A percentile compares a stretch with the other conserved stretches of the same genome.
phyloP scores from a whole-genome alignment of 2,113 vertebrate genomes.

The Mus pahari region DNA sequence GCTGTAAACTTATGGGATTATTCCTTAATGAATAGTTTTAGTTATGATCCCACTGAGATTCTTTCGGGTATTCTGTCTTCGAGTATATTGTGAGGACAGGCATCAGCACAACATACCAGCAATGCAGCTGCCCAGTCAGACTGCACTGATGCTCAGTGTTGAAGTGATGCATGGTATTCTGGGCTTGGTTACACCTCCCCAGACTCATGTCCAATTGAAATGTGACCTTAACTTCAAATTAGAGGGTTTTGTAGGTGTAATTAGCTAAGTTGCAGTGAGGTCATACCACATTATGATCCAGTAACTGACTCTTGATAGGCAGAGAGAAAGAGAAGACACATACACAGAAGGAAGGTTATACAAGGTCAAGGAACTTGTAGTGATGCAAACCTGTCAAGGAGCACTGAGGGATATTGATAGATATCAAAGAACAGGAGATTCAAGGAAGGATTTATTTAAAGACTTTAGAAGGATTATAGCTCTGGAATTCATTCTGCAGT shows the following conservation, averaged over 20 bases:
- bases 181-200: not conserved
- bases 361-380: not conserved
- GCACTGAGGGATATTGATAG: not conserved
- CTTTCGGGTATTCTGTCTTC: not conserved
- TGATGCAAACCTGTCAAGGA: not conserved
- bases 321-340: not conserved
- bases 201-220: not conserved
- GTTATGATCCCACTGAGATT: not conserved
- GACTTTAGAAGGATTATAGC: not conserved
- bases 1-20: not conserved
- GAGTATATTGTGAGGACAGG: not conserved
- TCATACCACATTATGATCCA: not conserved
- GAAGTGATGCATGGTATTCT: not conserved
- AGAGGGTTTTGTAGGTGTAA: not conserved
- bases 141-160: not conserved
- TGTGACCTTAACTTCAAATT: conserved; percentile 27
- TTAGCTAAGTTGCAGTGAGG: not conserved
- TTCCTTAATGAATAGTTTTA: not conserved
- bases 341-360: not conserved
- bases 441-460: not conserved
- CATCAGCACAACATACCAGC: not conserved
- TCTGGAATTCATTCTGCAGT: not conserved
- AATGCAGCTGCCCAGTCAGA: not conserved
- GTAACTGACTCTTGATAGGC: not conserved
- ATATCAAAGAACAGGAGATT: not conserved